Conservation (phyloP, 2,888 invertebrate genomes). For the Latheticus oryzae region DNA sequence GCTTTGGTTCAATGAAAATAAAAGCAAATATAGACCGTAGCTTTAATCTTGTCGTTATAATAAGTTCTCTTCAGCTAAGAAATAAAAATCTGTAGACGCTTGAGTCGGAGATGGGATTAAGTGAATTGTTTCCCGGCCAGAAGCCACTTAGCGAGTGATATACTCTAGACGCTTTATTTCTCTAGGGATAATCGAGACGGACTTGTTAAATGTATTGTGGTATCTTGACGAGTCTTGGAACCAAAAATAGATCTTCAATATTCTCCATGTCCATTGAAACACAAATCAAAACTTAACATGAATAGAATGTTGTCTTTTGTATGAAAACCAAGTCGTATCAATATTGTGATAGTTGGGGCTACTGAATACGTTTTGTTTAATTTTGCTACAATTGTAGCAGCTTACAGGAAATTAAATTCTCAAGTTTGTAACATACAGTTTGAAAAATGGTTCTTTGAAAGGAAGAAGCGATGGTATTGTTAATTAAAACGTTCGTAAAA, state of each 20-base stretch:
- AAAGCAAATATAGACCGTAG: too few relatives aligned
- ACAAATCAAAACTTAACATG: background rate
- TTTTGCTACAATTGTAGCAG: conserved; percentile 22
- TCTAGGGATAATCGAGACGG: conserved; percentile 15
- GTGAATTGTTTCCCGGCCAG: conserved; percentile 11
- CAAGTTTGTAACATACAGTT: conserved; percentile 6
- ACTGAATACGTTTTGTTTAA: conserved; percentile 28
- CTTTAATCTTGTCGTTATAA: background rate
- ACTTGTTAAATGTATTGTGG: conserved; percentile 20
- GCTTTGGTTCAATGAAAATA: too few relatives aligned
- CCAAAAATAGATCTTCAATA: conserved; percentile 1
- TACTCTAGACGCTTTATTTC: conserved; percentile 14
- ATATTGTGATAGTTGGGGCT: conserved; percentile 25
- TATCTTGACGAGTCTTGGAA: conserved; percentile 10
- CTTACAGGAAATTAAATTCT: conserved; percentile 36
- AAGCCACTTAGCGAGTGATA: conserved; percentile 23
- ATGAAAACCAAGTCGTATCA: conserved; percentile 22
- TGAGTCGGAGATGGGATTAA: conserved; percentile 15
- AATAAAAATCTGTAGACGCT: conserved; percentile 10
- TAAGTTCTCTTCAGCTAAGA: conserved; percentile 5
- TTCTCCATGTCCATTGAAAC: conserved; percentile 8
- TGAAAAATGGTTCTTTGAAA: conserved; percentile 25
- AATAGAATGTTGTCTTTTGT: conserved; percentile 12
- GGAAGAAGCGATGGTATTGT: background rate
- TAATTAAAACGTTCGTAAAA: conserved; percentile 1